Percentiles rank a stretch among this genome's conserved stretches.
Evolutionary conservation across 2,888 invertebrate genomes (phyloP).

Genomic region (Megamerina dolium): DNA sequence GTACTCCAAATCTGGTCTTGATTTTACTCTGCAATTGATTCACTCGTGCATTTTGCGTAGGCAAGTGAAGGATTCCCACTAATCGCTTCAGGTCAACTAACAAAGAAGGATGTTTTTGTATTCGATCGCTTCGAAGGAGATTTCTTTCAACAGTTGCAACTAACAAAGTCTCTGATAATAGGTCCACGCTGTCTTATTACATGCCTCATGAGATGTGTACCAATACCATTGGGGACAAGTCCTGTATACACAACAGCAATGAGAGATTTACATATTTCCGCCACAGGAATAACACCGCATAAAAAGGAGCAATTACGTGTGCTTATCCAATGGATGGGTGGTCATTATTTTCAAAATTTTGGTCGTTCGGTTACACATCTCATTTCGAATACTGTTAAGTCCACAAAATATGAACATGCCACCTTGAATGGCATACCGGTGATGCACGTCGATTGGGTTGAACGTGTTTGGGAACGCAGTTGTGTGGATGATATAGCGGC

Average conservation of each 20-base stretch:
- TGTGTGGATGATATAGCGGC: slow-evolving; percentile 58
- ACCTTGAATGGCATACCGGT: slow-evolving; percentile 55
- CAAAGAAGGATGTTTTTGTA: slow-evolving; percentile 69
- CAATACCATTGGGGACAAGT: slow-evolving; percentile 67
- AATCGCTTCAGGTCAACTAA: slow-evolving; percentile 54
- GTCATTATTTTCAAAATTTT: slow-evolving; percentile 60
- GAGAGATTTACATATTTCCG: slow-evolving; percentile 63
- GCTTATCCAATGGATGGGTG: slow-evolving; percentile 72
- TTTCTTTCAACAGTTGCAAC: slow-evolving; percentile 60
- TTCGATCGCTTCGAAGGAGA: slow-evolving; percentile 71
- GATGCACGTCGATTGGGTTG: slow-evolving; percentile 74
- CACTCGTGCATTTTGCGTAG: too few species aligned
- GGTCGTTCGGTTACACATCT: slow-evolving; percentile 71
- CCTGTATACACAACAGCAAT: slow-evolving; percentile 80
- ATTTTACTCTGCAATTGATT: too few species aligned
- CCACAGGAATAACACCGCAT: slow-evolving; percentile 55
- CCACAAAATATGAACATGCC: slow-evolving; percentile 66
- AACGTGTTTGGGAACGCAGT: slow-evolving; percentile 72
- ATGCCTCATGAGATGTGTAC: slow-evolving; percentile 64
- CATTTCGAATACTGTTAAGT: slow-evolving; percentile 68
- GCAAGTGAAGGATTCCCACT: slow-evolving; percentile 55
- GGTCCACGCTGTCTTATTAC: slow-evolving; percentile 75
- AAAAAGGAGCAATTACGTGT: slow-evolving; percentile 56
- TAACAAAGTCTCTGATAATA: slow-evolving; percentile 66
- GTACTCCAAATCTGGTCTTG: too few species aligned